phyloP scores from a whole-genome alignment of 2,888 invertebrate species.

The Schizotus pectinicornis region DNA sequence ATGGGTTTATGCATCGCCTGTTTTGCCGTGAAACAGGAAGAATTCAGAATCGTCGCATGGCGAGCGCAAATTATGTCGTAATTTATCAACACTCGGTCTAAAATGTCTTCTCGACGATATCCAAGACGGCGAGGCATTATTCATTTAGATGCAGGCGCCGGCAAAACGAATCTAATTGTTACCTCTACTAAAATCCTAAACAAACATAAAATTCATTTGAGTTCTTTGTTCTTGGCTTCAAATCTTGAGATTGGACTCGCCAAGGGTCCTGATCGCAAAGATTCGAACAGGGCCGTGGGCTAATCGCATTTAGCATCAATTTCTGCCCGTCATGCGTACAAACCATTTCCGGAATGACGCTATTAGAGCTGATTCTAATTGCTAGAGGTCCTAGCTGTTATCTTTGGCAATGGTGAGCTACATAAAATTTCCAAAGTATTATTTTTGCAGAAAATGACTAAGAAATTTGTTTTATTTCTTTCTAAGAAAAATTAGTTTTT shows the following conservation, averaged over 20 bases:
- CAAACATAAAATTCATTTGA: slow-evolving; percentile 6
- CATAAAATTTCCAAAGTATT: too few species aligned
- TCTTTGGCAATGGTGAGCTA: too few species aligned
- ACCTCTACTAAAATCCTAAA: slow-evolving; percentile 9
- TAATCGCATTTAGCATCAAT: too few species aligned
- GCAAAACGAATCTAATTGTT: slow-evolving; percentile 17
- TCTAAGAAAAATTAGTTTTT: too few species aligned
- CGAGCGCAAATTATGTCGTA: slow-evolving; percentile 13
- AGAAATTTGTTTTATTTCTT: too few species aligned
- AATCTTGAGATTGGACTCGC: neutral
- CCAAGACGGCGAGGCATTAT: slow-evolving; percentile 14
- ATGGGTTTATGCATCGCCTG: slow-evolving; percentile 7
- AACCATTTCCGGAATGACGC: too few species aligned
- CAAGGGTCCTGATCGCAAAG: too few species aligned
- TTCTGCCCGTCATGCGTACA: too few species aligned
- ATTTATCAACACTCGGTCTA: slow-evolving; percentile 17
- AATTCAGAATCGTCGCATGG: slow-evolving; percentile 17
- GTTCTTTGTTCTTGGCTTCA: slow-evolving; percentile 5
- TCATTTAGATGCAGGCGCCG: slow-evolving; percentile 12
- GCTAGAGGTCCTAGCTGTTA: too few species aligned
- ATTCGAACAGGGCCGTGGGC: too few species aligned
- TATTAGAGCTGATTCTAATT: too few species aligned
- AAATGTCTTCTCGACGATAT: slow-evolving; percentile 3
- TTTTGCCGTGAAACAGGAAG: slow-evolving; percentile 10
- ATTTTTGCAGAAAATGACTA: too few species aligned